phyloP scores from a whole-genome alignment of 2,113 vertebrate genomes.

The Choloepus hoffmanni region DNA sequence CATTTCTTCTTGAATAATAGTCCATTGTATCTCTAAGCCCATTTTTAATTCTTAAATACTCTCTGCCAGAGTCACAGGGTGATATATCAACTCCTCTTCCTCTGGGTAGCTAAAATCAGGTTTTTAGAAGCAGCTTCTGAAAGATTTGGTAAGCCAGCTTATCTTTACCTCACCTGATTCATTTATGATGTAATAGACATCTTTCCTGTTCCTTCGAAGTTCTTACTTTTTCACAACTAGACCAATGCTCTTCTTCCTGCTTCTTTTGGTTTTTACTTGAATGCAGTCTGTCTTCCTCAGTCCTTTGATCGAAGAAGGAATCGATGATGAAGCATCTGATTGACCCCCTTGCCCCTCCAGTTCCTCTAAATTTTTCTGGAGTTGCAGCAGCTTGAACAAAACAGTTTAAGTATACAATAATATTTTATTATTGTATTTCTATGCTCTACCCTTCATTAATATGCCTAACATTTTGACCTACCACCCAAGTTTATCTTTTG shows the following conservation, averaged over 20 bases:
- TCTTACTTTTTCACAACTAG: not conserved
- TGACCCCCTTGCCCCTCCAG: not conserved
- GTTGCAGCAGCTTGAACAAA: not conserved
- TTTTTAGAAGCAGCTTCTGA: slow-evolving; percentile 6
- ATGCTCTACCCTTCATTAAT: not conserved
- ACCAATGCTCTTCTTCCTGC: not conserved
- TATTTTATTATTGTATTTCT: not conserved
- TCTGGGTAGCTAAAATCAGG: not conserved
- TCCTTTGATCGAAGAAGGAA: not conserved
- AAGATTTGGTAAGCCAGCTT: not conserved
- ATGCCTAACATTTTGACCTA: not conserved
- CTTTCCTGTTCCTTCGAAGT: not conserved
- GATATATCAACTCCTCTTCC: not conserved
- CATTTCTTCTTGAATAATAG: no score
- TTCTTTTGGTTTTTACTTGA: not conserved
- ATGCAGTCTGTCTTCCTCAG: not conserved
- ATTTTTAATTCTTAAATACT: not conserved
- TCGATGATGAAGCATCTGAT: not conserved
- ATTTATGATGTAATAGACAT: not conserved
- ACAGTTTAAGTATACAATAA: not conserved
- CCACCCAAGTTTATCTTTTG: not conserved
- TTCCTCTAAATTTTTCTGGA: not conserved
- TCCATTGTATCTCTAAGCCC: not conserved
- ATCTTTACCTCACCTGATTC: not conserved
- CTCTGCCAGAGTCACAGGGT: not conserved